A percentile compares a stretch with the other conserved stretches of the same genome.
phyloP scores from a whole-genome alignment of 2,888 invertebrate genomes.

The Polia nebulosa region DNA sequence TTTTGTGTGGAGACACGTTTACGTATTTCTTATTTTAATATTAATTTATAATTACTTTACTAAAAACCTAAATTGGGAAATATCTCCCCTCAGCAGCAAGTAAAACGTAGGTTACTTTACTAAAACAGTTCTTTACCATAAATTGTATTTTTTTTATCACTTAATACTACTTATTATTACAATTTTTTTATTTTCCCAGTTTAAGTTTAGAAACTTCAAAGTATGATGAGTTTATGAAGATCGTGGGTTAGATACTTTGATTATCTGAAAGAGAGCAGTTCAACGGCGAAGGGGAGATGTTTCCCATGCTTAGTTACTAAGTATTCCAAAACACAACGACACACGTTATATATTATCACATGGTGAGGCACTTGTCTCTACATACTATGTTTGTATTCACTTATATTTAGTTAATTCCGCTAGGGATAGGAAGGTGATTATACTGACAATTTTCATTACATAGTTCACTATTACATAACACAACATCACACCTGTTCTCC shows the following conservation, averaged over 20 bases:
- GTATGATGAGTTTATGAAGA: too few relatives aligned
- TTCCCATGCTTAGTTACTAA: not conserved
- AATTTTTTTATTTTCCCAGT: not conserved
- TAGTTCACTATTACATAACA: not conserved
- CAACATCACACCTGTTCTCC: too few relatives aligned
- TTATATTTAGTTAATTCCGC: conserved; percentile 9
- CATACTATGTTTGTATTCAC: conserved; percentile 37
- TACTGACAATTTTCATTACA: not conserved
- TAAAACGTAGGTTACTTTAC: not conserved
- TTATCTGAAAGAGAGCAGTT: not conserved
- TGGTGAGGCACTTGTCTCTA: conserved; percentile 74
- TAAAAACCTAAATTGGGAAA: conserved; percentile 3
- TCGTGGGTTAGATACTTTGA: not conserved
- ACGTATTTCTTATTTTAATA: conserved; percentile 29
- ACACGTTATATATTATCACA: conserved; percentile 71
- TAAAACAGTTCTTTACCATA: not conserved
- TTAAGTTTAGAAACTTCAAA: not conserved
- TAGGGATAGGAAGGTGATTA: not conserved
- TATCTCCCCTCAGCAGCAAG: not conserved
- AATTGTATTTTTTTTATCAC: too few relatives aligned
- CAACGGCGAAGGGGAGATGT: not conserved
- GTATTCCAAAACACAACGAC: conserved; percentile 21
- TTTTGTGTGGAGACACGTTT: conserved; percentile 33
- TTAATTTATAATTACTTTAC: conserved; percentile 31
- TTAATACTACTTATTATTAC: too few relatives aligned